Percentiles rank a stretch among this genome's conserved stretches.
Conservation (phyloP, 1,140 invertebrate species). For the Pararge aegeria region DNA sequence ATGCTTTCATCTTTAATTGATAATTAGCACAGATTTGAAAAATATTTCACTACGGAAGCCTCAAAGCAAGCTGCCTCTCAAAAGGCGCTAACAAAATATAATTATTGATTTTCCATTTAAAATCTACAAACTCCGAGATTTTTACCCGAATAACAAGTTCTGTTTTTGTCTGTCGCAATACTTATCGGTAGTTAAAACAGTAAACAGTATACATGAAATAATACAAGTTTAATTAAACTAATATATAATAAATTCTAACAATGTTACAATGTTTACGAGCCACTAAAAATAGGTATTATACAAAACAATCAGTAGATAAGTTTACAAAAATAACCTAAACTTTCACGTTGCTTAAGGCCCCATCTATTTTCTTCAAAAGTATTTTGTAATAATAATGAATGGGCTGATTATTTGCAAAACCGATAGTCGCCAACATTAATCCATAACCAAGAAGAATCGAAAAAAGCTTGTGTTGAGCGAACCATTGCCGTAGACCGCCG, state of each 20-base stretch:
- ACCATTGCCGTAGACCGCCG: conserved; percentile 64
- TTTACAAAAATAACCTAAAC: conserved; percentile 35
- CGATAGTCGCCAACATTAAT: conserved; percentile 72
- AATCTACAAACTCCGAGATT: too few species aligned
- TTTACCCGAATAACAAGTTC: too few species aligned
- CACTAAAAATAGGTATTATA: not conserved
- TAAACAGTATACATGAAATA: too few species aligned
- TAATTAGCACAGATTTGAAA: too few species aligned
- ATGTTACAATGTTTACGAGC: conserved; percentile 11
- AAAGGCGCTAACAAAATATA: too few species aligned
- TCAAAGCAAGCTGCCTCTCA: too few species aligned
- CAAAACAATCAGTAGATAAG: conserved; percentile 4
- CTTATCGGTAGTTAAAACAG: too few species aligned
- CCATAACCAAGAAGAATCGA: conserved; percentile 73
- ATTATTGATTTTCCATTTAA: too few species aligned
- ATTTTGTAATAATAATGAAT: conserved; percentile 74
- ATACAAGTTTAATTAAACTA: not conserved
- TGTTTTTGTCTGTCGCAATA: too few species aligned
- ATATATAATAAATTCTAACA: too few species aligned
- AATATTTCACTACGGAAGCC: too few species aligned
- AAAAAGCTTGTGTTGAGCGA: conserved; percentile 68
- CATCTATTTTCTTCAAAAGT: conserved; percentile 64
- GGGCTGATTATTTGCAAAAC: conserved; percentile 73
- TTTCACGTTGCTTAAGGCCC: conserved; percentile 62
- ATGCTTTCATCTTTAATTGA: too few species aligned